Conservation (phyloP, 2,113 vertebrate genomes). For the Phodopus roborovskii region DNA sequence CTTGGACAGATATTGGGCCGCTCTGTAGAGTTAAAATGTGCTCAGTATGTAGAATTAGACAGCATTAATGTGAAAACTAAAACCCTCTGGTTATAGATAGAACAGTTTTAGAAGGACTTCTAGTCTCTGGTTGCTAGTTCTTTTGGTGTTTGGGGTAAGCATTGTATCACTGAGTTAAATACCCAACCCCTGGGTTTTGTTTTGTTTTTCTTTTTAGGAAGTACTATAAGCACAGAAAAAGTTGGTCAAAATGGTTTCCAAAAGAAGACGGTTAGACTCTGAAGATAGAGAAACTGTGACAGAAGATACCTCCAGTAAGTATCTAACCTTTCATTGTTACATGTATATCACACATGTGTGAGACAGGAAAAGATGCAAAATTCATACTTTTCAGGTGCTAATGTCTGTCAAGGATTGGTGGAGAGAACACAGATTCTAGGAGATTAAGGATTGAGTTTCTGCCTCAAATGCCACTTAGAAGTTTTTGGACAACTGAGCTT, state of each 20-base stretch:
- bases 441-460: slow-evolving; percentile 13
- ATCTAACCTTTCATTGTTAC: slow-evolving; percentile 40
- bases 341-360: slow-evolving; percentile 3
- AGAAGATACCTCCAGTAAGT: slow-evolving; percentile 81
- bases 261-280: slow-evolving; percentile 78
- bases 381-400: slow-evolving; percentile 9
- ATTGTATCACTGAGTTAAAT: not conserved
- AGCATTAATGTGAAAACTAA: not conserved
- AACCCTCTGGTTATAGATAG: not conserved
- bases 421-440: not conserved
- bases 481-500: not conserved
- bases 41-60: slow-evolving; percentile 10
- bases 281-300: slow-evolving; percentile 57
- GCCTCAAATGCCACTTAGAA: not conserved
- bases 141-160: not conserved
- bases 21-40: not conserved
- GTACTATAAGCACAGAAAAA: slow-evolving; percentile 60
- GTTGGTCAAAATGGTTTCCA: slow-evolving; percentile 82
- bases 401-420: not conserved
- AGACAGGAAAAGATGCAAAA: not conserved
- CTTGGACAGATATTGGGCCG: not conserved
- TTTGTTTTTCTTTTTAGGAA: slow-evolving; percentile 28
- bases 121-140: not conserved
- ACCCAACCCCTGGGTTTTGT: slow-evolving; percentile 5
- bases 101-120: slow-evolving; percentile 40